Evolutionary conservation across 2,888 invertebrate genomes (phyloP).

Genomic region (Mongoloraphidia duomilia): DNA sequence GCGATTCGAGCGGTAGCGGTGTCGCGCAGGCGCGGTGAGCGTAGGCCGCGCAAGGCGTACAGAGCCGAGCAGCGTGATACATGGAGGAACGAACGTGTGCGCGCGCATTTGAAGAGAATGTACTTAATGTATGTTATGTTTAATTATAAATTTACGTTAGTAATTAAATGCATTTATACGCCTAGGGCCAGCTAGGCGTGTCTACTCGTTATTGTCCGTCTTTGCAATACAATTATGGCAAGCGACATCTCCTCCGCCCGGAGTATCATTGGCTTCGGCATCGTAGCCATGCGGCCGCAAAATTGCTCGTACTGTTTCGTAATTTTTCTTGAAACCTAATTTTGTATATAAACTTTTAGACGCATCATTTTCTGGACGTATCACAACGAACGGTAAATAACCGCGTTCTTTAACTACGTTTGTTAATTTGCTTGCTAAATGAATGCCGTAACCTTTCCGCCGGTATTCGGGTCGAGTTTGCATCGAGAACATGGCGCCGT

Average conservation of each 20-base stretch:
- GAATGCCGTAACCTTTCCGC: constrained; percentile 48
- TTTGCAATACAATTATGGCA: too few relatives aligned
- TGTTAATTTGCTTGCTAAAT: constrained; percentile 52
- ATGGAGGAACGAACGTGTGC: too few relatives aligned
- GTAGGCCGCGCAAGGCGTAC: too few relatives aligned
- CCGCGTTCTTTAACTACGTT: constrained; percentile 53
- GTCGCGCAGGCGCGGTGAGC: too few relatives aligned
- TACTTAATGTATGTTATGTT: not conserved
- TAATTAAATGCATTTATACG: too few relatives aligned
- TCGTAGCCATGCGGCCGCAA: constrained; percentile 41
- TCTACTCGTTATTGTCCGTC: too few relatives aligned
- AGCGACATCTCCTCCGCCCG: constrained; percentile 16
- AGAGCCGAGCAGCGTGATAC: too few relatives aligned
- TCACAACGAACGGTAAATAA: constrained; percentile 75
- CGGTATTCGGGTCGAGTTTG: constrained; percentile 46
- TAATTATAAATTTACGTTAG: too few relatives aligned
- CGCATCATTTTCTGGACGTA: constrained; percentile 75
- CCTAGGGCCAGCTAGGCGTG: too few relatives aligned
- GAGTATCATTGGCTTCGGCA: constrained; percentile 22
- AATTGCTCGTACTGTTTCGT: constrained; percentile 66
- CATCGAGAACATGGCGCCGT: constrained; percentile 87
- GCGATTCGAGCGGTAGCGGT: too few relatives aligned
- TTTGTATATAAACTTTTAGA: constrained; percentile 71
- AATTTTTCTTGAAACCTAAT: constrained; percentile 66
- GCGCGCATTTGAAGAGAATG: constrained; percentile 2